These are phyloP conservation scores for Axinella damicornis DNA, from an alignment of 37 sponge, comb jelly and placozoan genomes.

Conservation along the genomic window DNA sequence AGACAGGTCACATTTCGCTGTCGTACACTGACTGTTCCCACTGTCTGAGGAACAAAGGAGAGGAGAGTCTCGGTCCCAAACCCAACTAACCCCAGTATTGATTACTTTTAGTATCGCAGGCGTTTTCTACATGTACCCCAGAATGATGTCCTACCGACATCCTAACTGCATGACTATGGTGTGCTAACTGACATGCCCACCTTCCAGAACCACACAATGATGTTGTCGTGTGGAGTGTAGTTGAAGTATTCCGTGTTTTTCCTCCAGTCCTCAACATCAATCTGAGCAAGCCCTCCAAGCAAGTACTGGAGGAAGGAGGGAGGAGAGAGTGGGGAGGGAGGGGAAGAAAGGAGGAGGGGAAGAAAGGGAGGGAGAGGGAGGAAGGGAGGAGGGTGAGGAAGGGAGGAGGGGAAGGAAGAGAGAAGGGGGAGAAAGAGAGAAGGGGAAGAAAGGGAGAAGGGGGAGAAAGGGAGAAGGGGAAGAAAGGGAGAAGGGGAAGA, in stretches of 20 bases:
- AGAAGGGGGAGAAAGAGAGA: neutral
- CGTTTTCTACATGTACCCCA: no score
- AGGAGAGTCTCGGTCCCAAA: no score
- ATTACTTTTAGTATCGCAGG: no score
- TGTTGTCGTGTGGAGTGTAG: constrained; percentile 69
- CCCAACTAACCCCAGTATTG: no score
- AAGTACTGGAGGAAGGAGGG: constrained; percentile 53
- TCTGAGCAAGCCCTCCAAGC: constrained; percentile 76
- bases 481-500: neutral
- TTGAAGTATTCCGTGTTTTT: constrained; percentile 71
- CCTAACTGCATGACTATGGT: no score
- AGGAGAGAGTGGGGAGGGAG: neutral
- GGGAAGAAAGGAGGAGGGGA: constrained; percentile 5
- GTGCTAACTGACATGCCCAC: neutral
- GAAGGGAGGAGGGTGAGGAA: no score
- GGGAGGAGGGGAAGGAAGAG: no score
- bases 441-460: neutral
- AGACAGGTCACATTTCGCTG: no score
- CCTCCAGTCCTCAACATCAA: constrained; percentile 83
- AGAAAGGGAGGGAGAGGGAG: no score
- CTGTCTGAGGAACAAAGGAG: no score
- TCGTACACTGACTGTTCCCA: no score
- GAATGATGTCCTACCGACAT: no score
- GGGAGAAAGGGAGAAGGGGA: neutral
- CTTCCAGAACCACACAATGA: constrained; percentile 87